Conservation (phyloP, 2,888 invertebrate genomes). For the Scaptomyza parva region DNA sequence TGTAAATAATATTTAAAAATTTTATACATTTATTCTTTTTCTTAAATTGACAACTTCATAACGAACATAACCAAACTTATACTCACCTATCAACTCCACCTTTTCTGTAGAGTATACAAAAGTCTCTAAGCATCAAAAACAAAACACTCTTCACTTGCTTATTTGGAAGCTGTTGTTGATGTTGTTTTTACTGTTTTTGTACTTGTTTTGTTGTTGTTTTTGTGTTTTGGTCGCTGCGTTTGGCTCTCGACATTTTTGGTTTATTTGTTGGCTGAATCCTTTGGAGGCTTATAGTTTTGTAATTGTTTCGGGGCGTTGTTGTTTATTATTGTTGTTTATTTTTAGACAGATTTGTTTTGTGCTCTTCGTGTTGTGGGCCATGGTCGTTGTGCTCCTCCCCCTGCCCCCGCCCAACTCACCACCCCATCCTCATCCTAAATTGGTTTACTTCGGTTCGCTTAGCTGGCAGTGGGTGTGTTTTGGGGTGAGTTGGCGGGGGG, state of each 20-base stretch:
- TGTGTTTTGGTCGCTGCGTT: conserved; percentile 4
- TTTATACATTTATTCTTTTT: too few species aligned
- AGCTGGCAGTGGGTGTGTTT: background rate
- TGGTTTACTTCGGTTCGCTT: conserved; percentile 45
- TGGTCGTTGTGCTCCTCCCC: background rate
- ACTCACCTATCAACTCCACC: too few species aligned
- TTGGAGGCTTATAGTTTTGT: conserved; percentile 79
- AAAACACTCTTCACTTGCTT: background rate
- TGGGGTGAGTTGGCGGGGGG: background rate
- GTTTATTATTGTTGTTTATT: conserved; percentile 60
- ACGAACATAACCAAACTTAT: too few species aligned
- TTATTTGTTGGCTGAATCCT: conserved; percentile 69
- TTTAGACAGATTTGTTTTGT: conserved; percentile 64
- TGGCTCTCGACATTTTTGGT: conserved; percentile 54
- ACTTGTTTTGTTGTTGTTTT: conserved; percentile 7
- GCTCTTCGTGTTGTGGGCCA: conserved; percentile 1
- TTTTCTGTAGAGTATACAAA: background rate
- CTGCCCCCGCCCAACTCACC: background rate
- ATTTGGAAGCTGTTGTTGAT: background rate
- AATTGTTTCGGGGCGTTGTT: conserved; percentile 69
- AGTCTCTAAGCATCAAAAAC: background rate
- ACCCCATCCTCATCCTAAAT: conserved; percentile 50
- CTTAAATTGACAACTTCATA: too few species aligned
- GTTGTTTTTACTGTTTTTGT: conserved; percentile 5
- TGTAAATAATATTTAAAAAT: too few species aligned